Conservation (phyloP, 2,888 invertebrate species). For the Microchrysa polita region DNA sequence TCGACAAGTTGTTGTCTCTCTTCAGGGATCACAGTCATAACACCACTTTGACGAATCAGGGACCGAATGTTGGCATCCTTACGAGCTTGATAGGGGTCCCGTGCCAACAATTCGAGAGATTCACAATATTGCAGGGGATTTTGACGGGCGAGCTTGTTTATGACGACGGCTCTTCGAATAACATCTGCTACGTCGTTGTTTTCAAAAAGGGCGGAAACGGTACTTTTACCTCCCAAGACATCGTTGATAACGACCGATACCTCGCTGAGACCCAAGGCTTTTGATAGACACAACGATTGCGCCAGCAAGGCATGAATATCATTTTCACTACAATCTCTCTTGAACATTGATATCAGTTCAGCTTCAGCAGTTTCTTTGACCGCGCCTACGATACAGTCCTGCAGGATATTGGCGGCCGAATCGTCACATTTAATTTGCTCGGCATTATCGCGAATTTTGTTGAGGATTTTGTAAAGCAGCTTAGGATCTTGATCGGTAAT, state of each 20-base stretch:
- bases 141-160: slow-evolving; percentile 76
- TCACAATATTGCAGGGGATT: slow-evolving; percentile 69
- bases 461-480: slow-evolving; percentile 64
- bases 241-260: slow-evolving; percentile 41
- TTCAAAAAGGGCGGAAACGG: slow-evolving; percentile 68
- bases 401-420: slow-evolving; percentile 72
- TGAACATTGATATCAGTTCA: slow-evolving; percentile 47
- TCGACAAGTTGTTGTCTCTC: slow-evolving; percentile 69
- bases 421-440: slow-evolving; percentile 55
- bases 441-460: slow-evolving; percentile 71
- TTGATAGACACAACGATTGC: slow-evolving; percentile 76
- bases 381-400: slow-evolving; percentile 74
- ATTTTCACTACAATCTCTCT: slow-evolving; percentile 52
- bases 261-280: slow-evolving; percentile 71
- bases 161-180: slow-evolving; percentile 75
- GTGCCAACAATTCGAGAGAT: slow-evolving; percentile 71
- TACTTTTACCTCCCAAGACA: slow-evolving; percentile 56
- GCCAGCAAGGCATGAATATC: slow-evolving; percentile 65
- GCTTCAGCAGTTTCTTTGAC: slow-evolving; percentile 71
- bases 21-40: slow-evolving; percentile 74
- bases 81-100: slow-evolving; percentile 74
- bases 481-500: slow-evolving; percentile 50
- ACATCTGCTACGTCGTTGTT: slow-evolving; percentile 73
- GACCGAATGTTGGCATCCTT: slow-evolving; percentile 76
- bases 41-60: slow-evolving; percentile 77